Percentiles rank a stretch among this genome's conserved stretches.
Evolutionary conservation across 1,140 invertebrate species (phyloP).

Genomic region (Drosophila pruinosa): DNA sequence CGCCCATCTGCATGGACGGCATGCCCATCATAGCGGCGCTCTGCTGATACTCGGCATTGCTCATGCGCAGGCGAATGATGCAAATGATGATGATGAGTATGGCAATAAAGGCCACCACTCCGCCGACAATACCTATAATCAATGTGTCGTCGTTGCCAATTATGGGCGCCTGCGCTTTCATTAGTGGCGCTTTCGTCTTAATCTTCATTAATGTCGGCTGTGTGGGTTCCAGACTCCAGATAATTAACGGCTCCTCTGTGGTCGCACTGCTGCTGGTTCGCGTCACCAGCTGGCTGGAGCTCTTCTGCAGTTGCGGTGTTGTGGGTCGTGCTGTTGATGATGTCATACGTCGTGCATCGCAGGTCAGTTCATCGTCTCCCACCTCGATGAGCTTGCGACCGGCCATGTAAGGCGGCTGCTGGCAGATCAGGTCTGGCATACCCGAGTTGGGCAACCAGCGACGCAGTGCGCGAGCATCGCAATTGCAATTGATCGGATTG

Average conservation of each 20-base stretch:
- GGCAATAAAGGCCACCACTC: slow-evolving; percentile 94
- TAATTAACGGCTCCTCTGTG: slow-evolving; percentile 91
- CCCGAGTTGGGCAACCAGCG: slow-evolving; percentile 88
- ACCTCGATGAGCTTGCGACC: slow-evolving; percentile 88
- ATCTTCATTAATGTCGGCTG: slow-evolving; percentile 83
- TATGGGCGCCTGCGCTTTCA: slow-evolving; percentile 84
- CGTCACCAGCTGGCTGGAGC: slow-evolving; percentile 83
- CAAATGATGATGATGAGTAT: slow-evolving; percentile 94
- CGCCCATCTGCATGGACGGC: slow-evolving; percentile 83
- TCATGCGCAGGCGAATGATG: slow-evolving; percentile 89
- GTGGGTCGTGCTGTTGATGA: slow-evolving; percentile 53
- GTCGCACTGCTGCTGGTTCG: slow-evolving; percentile 84
- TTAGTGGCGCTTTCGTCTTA: slow-evolving; percentile 85
- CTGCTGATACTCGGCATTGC: slow-evolving; percentile 87
- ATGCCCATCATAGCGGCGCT: slow-evolving; percentile 86
- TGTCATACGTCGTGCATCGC: slow-evolving; percentile 86
- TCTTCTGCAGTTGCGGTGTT: slow-evolving; percentile 59
- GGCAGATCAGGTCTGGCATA: slow-evolving; percentile 86
- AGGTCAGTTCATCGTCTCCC: slow-evolving; percentile 91
- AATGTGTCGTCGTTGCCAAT: slow-evolving; percentile 94
- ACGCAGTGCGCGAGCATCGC: slow-evolving; percentile 90
- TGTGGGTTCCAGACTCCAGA: slow-evolving; percentile 91
- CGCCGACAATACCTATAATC: slow-evolving; percentile 95
- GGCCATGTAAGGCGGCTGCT: slow-evolving; percentile 87
- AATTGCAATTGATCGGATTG: slow-evolving; percentile 94